Percentiles rank a stretch among this genome's conserved stretches.
Conservation (phyloP, 2,888 invertebrate species). For the Xestoiulus laeticollis region DNA sequence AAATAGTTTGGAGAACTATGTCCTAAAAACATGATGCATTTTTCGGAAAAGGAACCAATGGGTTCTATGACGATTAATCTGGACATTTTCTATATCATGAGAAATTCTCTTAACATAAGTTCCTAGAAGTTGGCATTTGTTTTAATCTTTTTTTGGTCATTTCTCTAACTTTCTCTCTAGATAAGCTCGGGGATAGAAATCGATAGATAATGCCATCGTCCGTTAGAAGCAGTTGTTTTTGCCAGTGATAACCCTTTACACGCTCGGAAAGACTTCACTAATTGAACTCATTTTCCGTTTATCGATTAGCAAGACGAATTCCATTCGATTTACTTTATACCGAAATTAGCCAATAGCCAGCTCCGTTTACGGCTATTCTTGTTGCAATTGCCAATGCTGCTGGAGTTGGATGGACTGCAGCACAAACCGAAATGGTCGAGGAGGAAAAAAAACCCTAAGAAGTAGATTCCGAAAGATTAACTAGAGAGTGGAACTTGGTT, state of each 20-base stretch:
- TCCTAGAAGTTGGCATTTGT: too few relatives aligned
- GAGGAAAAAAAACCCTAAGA: background rate
- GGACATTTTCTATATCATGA: too few relatives aligned
- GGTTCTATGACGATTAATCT: too few relatives aligned
- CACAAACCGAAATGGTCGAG: background rate
- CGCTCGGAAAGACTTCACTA: slow-evolving; percentile 46
- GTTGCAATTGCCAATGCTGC: slow-evolving; percentile 15
- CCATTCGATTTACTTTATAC: slow-evolving; percentile 23
- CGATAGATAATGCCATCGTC: too few relatives aligned
- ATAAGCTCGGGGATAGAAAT: too few relatives aligned
- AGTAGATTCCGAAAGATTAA: slow-evolving; percentile 32
- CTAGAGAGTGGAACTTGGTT: slow-evolving; percentile 29
- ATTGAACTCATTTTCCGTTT: slow-evolving; percentile 43
- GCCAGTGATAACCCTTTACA: background rate
- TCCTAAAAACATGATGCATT: too few relatives aligned
- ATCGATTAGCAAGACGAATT: slow-evolving; percentile 39
- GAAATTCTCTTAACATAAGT: too few relatives aligned
- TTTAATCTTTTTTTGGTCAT: too few relatives aligned
- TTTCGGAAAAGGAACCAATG: too few relatives aligned
- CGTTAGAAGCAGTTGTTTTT: too few relatives aligned
- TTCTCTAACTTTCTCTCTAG: too few relatives aligned
- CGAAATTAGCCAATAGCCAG: slow-evolving; percentile 22
- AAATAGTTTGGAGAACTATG: too few relatives aligned
- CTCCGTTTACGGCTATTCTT: background rate
- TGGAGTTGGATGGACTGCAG: background rate